Conservation (phyloP, 1,140 invertebrate genomes). For the Formica exsecta region DNA sequence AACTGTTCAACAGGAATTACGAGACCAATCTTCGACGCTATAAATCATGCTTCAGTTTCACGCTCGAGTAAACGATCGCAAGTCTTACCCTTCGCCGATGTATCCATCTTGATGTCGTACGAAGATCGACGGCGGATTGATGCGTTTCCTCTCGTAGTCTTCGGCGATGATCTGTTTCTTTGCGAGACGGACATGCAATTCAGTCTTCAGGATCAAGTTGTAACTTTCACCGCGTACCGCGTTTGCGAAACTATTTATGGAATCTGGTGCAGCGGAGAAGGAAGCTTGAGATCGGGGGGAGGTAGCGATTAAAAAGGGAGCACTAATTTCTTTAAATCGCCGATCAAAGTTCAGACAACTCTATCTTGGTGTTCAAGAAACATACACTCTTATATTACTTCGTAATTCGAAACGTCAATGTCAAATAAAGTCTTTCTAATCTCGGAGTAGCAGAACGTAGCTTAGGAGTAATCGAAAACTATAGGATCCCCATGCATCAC, state of each 20-base stretch:
- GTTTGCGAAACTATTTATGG: background rate
- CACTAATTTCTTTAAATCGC: no score
- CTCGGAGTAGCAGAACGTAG: background rate
- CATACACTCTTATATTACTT: background rate
- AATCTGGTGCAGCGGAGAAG: no score
- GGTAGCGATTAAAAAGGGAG: no score
- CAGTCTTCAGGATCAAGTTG: background rate
- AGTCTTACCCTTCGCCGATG: constrained; percentile 37
- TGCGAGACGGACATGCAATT: background rate
- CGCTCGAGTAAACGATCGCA: constrained; percentile 17
- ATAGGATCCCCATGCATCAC: constrained; percentile 4
- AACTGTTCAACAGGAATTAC: constrained; percentile 8
- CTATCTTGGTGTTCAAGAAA: no score
- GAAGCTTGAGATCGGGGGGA: no score
- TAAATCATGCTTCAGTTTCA: constrained; percentile 30
- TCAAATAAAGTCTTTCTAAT: background rate
- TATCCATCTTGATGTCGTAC: constrained; percentile 21
- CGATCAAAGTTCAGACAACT: no score
- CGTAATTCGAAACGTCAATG: background rate
- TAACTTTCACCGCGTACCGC: background rate
- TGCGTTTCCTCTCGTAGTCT: background rate
- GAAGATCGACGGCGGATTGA: background rate
- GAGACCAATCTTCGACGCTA: constrained; percentile 14
- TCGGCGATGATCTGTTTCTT: background rate
- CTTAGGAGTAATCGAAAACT: constrained; percentile 51